Evolutionary conservation across 2,888 invertebrate genomes (phyloP), one percentile per base, ranked within the genome.

Genomic region (Dexiosoma caninum): DNA sequence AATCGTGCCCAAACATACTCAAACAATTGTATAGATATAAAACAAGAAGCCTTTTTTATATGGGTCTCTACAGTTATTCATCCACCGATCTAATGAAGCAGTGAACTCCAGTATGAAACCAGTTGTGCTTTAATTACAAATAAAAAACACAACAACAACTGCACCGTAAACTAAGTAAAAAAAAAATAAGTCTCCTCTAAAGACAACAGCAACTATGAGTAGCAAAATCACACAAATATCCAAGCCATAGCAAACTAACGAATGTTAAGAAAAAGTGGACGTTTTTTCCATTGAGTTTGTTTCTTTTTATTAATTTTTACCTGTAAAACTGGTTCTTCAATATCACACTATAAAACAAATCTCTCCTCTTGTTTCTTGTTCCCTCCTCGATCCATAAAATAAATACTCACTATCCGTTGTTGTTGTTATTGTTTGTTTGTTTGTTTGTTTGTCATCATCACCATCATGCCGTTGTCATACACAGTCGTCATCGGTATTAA

Each of bases 271-370:
- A 40, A 14, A 57, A 78, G 66, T 74, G 62, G 40, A 62, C 62
- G 40, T 74, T 70, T 51, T 55, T 19, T 42, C 5, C 27, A 5
- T 27, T 27, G 3, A 16, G 30, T 51, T 55, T 53, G 9, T 66
- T 35, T 59, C n/a, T 35, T 62, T 14, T 42, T 44, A 7, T 19
- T 35, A 19, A n/a, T 32, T 71, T 55, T 81, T 87, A 88, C 88
- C 87, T 88, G 87, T 85, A 78, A 87, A 87, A 88, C 88, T 83
- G 87, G 88, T 87, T 87, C 85, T 74, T 66, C 66, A 83, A 75
- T 83, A 79, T 72, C 69, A 74, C 30, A 46, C 49, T 53, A 37
- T 51, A 30, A 70, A 53, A 55, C 51, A 30, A 37, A 55, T 44
- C 51, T 62, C 44, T 30, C 40, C 67, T 69, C 66, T 37, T 30